phyloP scores from a whole-genome alignment of 2,113 vertebrate species.

The Mus pahari region DNA sequence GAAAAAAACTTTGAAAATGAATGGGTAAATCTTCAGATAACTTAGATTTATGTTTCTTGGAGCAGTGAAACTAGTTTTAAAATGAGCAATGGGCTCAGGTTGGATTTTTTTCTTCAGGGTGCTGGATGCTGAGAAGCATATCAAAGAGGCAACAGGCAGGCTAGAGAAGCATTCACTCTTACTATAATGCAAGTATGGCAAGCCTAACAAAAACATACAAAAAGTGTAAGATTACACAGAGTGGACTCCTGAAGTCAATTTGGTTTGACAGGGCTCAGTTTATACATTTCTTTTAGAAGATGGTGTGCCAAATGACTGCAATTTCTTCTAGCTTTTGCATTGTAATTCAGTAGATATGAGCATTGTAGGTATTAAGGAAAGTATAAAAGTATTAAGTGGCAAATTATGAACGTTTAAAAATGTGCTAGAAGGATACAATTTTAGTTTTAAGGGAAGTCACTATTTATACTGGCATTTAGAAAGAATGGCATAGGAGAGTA shows the following conservation, averaged over 20 bases:
- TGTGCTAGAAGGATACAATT: neutral
- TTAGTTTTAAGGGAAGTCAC: neutral
- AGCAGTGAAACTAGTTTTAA: neutral
- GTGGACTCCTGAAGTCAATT: neutral
- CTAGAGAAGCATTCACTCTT: neutral
- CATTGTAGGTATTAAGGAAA: neutral
- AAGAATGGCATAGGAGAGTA: neutral
- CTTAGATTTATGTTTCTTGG: neutral
- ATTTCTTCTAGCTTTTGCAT: neutral
- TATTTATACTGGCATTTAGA: neutral
- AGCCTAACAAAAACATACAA: neutral
- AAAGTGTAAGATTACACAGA: neutral
- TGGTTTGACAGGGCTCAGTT: neutral
- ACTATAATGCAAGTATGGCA: neutral
- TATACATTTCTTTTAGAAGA: neutral
- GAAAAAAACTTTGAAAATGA: neutral
- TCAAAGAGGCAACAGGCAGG: neutral
- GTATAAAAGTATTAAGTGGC: neutral
- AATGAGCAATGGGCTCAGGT: neutral
- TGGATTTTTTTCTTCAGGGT: neutral
- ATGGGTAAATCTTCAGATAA: neutral
- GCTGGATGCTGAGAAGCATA: neutral
- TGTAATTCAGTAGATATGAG: neutral
- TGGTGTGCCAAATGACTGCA: neutral
- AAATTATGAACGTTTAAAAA: conserved; percentile 52